Percentiles rank a stretch among this genome's conserved stretches.
Evolutionary conservation across 2,113 vertebrate genomes (phyloP).

Genomic region (Ptyas mucosa): DNA sequence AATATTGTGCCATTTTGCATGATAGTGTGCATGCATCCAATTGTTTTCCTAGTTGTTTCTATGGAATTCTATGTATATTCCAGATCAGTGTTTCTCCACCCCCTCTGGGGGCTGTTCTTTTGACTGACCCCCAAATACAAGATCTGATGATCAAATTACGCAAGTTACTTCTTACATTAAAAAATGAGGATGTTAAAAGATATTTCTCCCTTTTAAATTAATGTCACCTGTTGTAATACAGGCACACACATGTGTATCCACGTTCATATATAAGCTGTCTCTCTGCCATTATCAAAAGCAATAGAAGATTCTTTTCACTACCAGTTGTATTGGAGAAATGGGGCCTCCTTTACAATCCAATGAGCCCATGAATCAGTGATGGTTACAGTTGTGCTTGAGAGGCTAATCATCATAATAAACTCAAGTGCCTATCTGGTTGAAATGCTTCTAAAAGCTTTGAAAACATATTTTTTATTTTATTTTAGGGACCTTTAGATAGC

Average conservation of each 20-base stretch:
- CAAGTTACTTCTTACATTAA: background rate
- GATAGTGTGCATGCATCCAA: background rate
- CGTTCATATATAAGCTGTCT: background rate
- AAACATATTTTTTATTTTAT: background rate
- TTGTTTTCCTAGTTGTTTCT: background rate
- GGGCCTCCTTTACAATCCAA: constrained; percentile 28
- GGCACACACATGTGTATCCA: background rate
- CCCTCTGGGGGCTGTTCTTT: background rate
- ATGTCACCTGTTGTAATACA: background rate
- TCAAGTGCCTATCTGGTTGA: background rate
- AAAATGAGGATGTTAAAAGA: background rate
- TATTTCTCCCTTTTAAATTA: background rate
- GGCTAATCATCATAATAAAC: background rate
- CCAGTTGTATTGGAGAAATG: background rate
- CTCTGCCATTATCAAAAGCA: background rate
- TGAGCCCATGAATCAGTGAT: background rate
- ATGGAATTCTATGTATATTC: background rate
- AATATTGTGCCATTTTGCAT: background rate
- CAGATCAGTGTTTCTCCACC: background rate
- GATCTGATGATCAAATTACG: background rate
- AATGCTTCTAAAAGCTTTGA: background rate
- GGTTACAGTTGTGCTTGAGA: background rate
- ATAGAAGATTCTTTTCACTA: background rate
- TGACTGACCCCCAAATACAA: background rate
- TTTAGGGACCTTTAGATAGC: background rate